phyloP scores from a whole-genome alignment of 2,888 invertebrate species.

The Scrobipalpa costella region DNA sequence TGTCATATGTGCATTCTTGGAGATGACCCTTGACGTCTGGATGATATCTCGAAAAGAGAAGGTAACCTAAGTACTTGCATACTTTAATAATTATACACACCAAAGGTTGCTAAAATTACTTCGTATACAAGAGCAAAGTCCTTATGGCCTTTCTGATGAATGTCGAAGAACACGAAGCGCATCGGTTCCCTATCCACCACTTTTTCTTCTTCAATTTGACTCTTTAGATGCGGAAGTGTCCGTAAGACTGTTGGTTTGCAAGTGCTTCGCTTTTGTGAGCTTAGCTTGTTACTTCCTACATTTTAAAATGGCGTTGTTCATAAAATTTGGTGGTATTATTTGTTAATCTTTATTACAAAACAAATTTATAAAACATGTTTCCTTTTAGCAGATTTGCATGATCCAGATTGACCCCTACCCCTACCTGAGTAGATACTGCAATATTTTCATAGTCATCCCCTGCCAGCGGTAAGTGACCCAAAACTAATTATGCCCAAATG shows the following conservation, averaged over 20 bases:
- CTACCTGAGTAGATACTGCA: constrained; percentile 27
- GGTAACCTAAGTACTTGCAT: constrained; percentile 52
- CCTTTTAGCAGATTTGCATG: constrained; percentile 55
- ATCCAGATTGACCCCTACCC: constrained; percentile 47
- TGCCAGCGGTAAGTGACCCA: constrained; percentile 17
- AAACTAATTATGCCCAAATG: not conserved
- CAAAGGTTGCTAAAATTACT: too few relatives aligned
- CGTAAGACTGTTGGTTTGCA: too few relatives aligned
- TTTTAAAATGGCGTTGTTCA: not conserved
- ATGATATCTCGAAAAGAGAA: constrained; percentile 63
- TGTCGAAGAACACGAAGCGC: too few relatives aligned
- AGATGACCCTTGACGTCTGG: constrained; percentile 78
- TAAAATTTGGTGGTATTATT: not conserved
- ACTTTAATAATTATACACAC: too few relatives aligned
- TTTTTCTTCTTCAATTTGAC: too few relatives aligned
- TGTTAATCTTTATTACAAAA: not conserved
- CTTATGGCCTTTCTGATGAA: too few relatives aligned
- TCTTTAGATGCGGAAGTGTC: too few relatives aligned
- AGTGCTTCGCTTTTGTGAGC: too few relatives aligned
- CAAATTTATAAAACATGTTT: constrained; percentile 31
- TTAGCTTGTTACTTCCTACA: constrained; percentile 15
- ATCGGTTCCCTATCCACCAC: too few relatives aligned
- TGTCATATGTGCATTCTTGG: constrained; percentile 84
- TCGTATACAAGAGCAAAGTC: too few relatives aligned
- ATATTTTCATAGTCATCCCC: not conserved